Evolutionary conservation across 2,888 invertebrate genomes (phyloP).

Genomic region (Luperina testacea): DNA sequence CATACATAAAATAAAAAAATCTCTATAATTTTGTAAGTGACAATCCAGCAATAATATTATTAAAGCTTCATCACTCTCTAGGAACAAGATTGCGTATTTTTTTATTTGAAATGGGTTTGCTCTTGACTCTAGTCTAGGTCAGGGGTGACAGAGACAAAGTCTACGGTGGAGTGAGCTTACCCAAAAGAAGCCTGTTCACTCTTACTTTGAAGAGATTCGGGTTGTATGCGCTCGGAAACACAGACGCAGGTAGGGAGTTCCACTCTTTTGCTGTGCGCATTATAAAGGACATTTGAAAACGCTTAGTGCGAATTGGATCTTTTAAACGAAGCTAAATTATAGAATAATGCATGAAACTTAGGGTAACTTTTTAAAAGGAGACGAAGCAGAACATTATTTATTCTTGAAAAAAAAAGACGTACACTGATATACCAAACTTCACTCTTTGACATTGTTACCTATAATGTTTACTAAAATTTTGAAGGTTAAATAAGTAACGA

Average conservation of each 20-base stretch:
- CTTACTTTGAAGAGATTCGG: too few relatives aligned
- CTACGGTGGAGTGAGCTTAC: too few relatives aligned
- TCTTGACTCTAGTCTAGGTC: too few relatives aligned
- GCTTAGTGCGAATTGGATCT: neutral
- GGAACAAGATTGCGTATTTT: neutral
- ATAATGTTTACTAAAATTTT: neutral
- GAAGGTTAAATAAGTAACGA: neutral
- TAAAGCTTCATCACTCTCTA: neutral
- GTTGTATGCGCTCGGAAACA: too few relatives aligned
- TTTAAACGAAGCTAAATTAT: neutral
- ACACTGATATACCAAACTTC: neutral
- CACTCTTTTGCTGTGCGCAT: too few relatives aligned
- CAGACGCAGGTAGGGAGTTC: too few relatives aligned
- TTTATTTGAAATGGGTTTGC: too few relatives aligned
- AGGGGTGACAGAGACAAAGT: too few relatives aligned
- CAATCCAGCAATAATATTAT: neutral
- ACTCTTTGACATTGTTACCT: neutral
- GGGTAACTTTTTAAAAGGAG: neutral
- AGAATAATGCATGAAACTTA: neutral
- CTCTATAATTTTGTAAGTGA: neutral
- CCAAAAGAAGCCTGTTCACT: too few relatives aligned
- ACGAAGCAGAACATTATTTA: neutral
- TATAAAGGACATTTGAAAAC: too few relatives aligned
- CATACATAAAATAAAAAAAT: too few relatives aligned
- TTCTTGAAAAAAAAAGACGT: neutral